Evolutionary conservation across 2,888 invertebrate species (phyloP).

Genomic region (Sthenelais limicola): DNA sequence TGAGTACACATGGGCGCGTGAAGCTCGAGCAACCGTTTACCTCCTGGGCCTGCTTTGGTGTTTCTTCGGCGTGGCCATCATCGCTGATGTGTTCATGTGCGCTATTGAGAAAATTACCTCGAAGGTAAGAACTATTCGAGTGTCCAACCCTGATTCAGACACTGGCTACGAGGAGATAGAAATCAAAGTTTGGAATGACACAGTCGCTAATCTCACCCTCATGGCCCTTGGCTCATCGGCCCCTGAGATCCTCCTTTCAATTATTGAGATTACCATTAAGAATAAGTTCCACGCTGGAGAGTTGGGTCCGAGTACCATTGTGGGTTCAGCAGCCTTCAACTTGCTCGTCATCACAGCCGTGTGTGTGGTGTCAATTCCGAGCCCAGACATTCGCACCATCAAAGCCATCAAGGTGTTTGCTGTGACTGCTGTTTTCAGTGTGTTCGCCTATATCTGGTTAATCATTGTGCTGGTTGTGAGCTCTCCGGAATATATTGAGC

Average conservation of each 20-base stretch:
- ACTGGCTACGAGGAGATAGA: constrained; percentile 72
- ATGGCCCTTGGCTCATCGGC: constrained; percentile 77
- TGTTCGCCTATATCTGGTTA: constrained; percentile 78
- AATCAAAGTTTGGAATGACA: constrained; percentile 75
- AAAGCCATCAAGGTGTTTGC: constrained; percentile 73
- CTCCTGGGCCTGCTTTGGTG: constrained; percentile 75
- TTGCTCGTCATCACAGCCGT: constrained; percentile 75
- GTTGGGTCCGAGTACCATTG: constrained; percentile 76
- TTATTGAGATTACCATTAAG: constrained; percentile 75
- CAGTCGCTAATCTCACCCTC: constrained; percentile 76
- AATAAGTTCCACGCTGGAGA: constrained; percentile 73
- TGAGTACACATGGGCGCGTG: constrained; percentile 74
- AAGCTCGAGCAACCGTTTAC: constrained; percentile 73
- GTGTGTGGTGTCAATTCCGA: constrained; percentile 74
- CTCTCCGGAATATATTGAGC: constrained; percentile 73
- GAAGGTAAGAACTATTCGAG: constrained; percentile 72
- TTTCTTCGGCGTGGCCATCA: constrained; percentile 76
- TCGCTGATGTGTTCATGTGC: constrained; percentile 77
- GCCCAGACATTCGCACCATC: constrained; percentile 72
- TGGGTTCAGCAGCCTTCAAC: constrained; percentile 77
- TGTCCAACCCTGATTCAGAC: constrained; percentile 57
- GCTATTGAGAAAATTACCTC: constrained; percentile 77
- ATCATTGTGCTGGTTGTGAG: constrained; percentile 74
- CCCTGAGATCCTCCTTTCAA: constrained; percentile 76
- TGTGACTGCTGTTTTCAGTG: constrained; percentile 71